Base-by-base conservation (phyloP, 2,888 invertebrate genomes). In the Acleris literana region DNA sequence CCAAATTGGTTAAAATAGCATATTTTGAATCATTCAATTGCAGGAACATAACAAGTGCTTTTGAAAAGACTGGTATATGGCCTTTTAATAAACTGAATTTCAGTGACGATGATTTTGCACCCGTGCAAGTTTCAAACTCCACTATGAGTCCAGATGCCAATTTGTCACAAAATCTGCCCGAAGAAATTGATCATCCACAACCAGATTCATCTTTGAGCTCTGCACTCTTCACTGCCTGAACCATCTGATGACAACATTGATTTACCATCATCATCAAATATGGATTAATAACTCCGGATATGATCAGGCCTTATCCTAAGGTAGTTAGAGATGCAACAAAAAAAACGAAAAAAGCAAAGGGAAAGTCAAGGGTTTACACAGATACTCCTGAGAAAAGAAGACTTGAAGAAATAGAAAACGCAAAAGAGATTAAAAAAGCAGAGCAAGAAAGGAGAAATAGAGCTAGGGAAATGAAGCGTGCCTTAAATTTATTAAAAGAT, bases 11-110 rank as follows among this genome's bases (percentile, higher is more conserved):
- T 6, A 25, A 25, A 25, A 5, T 25, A 6, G 25, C 25, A 6
- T 25, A 25, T 25, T 25, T 77, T n/a, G 66, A 76, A 58, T 74
- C 79, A 25, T 83, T 83, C 52, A 78, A 68, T 9, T 68, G 68
- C 0, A 78, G 70, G 62, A 84, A 83, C 72, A 83, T 83, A 11
- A 79, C 68, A 57, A 77, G 75, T 73, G 77, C 73, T 6, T 86
- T 84, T 73, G 63, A 68, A 55, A 76, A 74, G 49, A 22, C 71
- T n/a, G 72, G 72, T 39, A 74, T 73, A 44, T 70, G 70, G 71
- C 72, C 73, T 18, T 60, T 71, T 51, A 73, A 74, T 64, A 49
- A 68, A 52, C 11, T 73, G 20, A 60, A 53, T 1, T 73, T 73
- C 25, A 49, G 68, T 18, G 71, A 74, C n/a, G 69, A 72, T 2